Percentiles rank a stretch among this genome's conserved stretches.
phyloP scores from a whole-genome alignment of 37 sponge, comb jelly and placozoan species.

The Ianthella basta region DNA sequence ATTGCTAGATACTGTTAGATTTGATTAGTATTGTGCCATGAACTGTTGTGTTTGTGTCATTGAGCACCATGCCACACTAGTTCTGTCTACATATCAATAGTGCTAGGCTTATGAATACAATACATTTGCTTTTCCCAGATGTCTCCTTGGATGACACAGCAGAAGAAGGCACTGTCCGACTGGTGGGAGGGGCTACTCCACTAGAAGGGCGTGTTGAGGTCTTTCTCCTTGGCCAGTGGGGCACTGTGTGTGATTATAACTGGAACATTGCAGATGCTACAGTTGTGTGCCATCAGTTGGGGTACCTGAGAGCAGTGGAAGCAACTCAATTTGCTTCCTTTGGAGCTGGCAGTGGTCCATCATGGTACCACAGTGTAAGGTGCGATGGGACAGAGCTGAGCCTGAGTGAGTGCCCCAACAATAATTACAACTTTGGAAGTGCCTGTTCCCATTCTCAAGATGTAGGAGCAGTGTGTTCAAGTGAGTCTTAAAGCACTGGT shows the following conservation, averaged over 20 bases:
- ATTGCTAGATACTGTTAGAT: too few species aligned
- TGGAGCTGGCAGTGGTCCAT: slow-evolving; percentile 49
- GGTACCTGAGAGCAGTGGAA: neutral
- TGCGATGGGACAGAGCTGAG: slow-evolving; percentile 46
- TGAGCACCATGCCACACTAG: too few species aligned
- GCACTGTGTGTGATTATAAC: slow-evolving; percentile 38
- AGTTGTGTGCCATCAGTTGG: slow-evolving; percentile 48
- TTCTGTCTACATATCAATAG: too few species aligned
- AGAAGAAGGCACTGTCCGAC: slow-evolving; percentile 22
- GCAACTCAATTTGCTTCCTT: slow-evolving; percentile 17
- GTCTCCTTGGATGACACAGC: too few species aligned
- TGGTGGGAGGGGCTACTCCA: slow-evolving; percentile 28
- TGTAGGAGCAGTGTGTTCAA: slow-evolving; percentile 51
- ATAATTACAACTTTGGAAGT: neutral
- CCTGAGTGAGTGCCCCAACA: slow-evolving; percentile 28
- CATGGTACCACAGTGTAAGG: slow-evolving; percentile 13
- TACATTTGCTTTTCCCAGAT: too few species aligned
- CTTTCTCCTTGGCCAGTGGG: slow-evolving; percentile 23
- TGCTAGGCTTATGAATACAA: too few species aligned
- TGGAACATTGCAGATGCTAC: slow-evolving; percentile 30
- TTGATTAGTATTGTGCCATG: too few species aligned
- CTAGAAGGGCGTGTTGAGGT: slow-evolving; percentile 58
- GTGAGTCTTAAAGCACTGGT: neutral
- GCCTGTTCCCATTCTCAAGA: slow-evolving; percentile 43
- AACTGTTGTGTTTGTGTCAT: too few species aligned